phyloP scores from a whole-genome alignment of 2,888 invertebrate species.

The Sminthurides aquaticus region DNA sequence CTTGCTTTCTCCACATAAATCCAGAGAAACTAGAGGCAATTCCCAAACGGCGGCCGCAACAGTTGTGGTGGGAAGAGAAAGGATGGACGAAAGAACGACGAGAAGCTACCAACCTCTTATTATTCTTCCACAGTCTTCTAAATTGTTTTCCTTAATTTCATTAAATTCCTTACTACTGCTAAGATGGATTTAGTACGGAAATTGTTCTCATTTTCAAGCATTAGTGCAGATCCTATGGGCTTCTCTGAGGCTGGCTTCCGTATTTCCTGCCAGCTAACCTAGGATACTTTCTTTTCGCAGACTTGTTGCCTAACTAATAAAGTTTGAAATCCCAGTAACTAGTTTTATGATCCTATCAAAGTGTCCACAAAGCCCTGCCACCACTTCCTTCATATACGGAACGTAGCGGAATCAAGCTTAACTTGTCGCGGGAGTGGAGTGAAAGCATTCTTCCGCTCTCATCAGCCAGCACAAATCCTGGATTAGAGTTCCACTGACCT shows the following conservation, averaged over 20 bases:
- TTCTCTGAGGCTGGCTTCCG: too few relatives aligned
- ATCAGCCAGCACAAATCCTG: neutral
- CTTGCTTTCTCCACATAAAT: too few relatives aligned
- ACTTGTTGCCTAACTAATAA: neutral
- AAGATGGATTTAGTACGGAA: neutral
- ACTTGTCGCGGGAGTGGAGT: neutral
- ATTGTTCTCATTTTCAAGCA: too few relatives aligned
- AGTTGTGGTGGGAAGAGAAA: too few relatives aligned
- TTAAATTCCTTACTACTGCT: neutral
- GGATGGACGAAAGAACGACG: too few relatives aligned
- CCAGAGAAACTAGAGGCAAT: too few relatives aligned
- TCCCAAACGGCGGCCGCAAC: too few relatives aligned
- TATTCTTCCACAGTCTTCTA: neutral
- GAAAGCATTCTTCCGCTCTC: neutral
- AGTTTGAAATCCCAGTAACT: neutral
- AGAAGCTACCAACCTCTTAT: neutral
- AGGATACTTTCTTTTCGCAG: neutral
- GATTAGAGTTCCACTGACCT: neutral
- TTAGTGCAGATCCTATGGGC: too few relatives aligned
- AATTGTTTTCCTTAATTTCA: neutral
- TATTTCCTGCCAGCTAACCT: too few relatives aligned
- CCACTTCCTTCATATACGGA: too few relatives aligned
- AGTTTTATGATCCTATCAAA: neutral
- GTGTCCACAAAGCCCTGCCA: too few relatives aligned
- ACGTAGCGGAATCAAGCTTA: neutral